Base-by-base conservation (phyloP, 2,888 invertebrate genomes). In the Caenorhabditis imperialis region DNA sequence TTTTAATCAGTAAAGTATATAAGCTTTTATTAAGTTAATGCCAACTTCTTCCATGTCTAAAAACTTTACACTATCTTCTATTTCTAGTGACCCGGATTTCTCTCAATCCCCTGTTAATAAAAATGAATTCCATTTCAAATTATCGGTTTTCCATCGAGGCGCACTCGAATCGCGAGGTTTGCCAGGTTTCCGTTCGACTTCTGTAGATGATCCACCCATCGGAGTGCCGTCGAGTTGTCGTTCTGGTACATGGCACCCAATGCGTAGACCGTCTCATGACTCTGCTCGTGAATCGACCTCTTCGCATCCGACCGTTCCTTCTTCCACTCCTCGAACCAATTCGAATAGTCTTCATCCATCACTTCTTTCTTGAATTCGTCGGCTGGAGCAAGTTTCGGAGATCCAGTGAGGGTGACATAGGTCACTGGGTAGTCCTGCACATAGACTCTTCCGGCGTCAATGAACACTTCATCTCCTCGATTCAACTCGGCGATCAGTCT, bases 391-490 rank as follows among this genome's bases (percentile, higher is more conserved):
- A 48, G 14, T 25, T 51, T 62, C 14, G 67, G 33, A 18, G 20
- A 80, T 70, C 22, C 75, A 55, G 50, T 77, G 35, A 88, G 50
- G 12, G 71, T 65, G 16, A 86, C 69, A 58, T 82, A 88, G 3
- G 71, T 50, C 7, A 84, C 67, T 12, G 44, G 27, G 20, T 81
- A 55, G 8, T 85, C 83, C 51, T 78, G 80, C 7, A 86, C 72
- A 75, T 81, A 86, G 14, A 85, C 85, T n/a, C 51, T 60, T 8
- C 85, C 84, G 3, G 83, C 81, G 50, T 87, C 87, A 4, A 87
- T 79, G 47, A 82, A 85, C 3, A 85, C 53, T 48, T 71, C 75
- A 18, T 70, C 61, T 23, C 63, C 57, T 48, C 23, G 18, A 38
- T 51, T 37, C 27, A 75, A n/a, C 23, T 77, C 65, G 7, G 63